Percentiles rank a stretch among this genome's conserved stretches.
phyloP scores from a whole-genome alignment of 2,888 invertebrate genomes.

The Phengaris arion region DNA sequence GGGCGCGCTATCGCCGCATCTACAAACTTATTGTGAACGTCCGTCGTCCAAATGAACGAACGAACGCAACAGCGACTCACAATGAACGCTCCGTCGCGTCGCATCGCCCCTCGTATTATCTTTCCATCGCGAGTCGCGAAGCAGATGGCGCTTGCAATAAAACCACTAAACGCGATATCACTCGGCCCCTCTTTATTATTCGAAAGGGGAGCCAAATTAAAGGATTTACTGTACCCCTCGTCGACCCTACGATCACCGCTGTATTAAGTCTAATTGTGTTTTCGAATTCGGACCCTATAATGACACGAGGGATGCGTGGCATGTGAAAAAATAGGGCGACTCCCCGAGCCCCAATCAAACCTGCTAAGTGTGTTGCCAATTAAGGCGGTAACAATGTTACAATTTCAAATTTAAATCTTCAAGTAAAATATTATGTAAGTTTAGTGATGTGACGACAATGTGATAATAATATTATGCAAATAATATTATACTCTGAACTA shows the following conservation, averaged over 20 bases:
- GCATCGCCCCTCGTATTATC: conserved; percentile 66
- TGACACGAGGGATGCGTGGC: conserved; percentile 56
- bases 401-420: conserved; percentile 12
- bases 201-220: conserved; percentile 80
- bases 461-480: not conserved
- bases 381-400: conserved; percentile 20
- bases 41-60: conserved; percentile 37
- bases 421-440: not conserved
- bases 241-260: conserved; percentile 79
- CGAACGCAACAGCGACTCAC: conserved; percentile 61
- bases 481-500: not conserved
- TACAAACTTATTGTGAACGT: conserved; percentile 59
- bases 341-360: conserved; percentile 66
- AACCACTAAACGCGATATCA: conserved; percentile 80
- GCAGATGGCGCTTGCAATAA: conserved; percentile 80
- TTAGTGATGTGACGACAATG: not conserved
- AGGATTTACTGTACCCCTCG: conserved; percentile 71
- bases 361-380: conserved; percentile 53
- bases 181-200: conserved; percentile 74
- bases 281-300: conserved; percentile 76
- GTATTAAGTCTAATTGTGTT: conserved; percentile 81
- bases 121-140: conserved; percentile 69
- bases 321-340: conserved; percentile 74
- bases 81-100: conserved; percentile 53
- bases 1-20: conserved; percentile 59